Conservation (phyloP, 2,888 invertebrate genomes). For the Tethea ocularis region DNA sequence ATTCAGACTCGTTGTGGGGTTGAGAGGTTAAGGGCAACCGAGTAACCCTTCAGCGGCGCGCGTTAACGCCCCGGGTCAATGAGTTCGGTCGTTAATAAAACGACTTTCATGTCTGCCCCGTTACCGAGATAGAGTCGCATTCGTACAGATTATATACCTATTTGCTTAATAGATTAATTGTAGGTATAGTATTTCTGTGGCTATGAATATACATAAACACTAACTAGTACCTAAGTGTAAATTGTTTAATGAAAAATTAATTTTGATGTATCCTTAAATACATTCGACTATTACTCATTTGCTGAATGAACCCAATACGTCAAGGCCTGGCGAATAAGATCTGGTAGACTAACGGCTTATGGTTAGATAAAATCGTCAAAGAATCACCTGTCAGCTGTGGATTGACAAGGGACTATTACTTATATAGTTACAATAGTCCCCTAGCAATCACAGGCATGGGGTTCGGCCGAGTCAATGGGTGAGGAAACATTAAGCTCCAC, state of each 20-base stretch:
- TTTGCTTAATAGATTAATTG: background rate
- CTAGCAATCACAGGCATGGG: background rate
- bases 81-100: constrained; percentile 38
- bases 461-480: constrained; percentile 9
- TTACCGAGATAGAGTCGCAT: constrained; percentile 18
- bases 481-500: constrained; percentile 33
- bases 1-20: constrained; percentile 33
- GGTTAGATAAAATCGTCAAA: too few relatives aligned
- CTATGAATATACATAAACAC: too few relatives aligned
- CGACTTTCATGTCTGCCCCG: constrained; percentile 31
- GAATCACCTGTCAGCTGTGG: too few relatives aligned
- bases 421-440: background rate
- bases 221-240: too few relatives aligned
- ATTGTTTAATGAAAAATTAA: too few relatives aligned
- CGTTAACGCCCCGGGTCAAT: constrained; percentile 36
- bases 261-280: too few relatives aligned
- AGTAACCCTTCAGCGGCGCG: constrained; percentile 32
- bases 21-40: constrained; percentile 33
- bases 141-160: background rate
- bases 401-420: background rate
- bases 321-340: too few relatives aligned
- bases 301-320: too few relatives aligned
- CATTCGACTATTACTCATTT: too few relatives aligned
- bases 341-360: too few relatives aligned
- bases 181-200: too few relatives aligned